Evolutionary conservation across 2,888 invertebrate genomes (phyloP).

Genomic region (Globia sparganii): DNA sequence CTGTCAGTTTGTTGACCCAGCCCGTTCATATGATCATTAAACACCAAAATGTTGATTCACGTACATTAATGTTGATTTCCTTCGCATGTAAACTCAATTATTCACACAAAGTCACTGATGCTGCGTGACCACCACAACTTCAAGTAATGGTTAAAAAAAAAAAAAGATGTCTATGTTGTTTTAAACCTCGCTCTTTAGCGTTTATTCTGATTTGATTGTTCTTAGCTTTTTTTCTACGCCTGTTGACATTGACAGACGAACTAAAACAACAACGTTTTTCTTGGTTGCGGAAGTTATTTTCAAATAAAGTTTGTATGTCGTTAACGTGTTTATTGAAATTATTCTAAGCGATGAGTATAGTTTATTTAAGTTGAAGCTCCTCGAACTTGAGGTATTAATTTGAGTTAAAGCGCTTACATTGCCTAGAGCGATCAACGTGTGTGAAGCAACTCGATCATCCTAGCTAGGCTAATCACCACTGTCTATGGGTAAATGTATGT

Average conservation of each 20-base stretch:
- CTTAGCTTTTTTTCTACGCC: slow-evolving; percentile 13
- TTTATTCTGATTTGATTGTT: slow-evolving; percentile 35
- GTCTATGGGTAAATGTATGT: slow-evolving; percentile 3
- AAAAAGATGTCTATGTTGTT: slow-evolving; percentile 21
- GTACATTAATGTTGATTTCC: slow-evolving; percentile 19
- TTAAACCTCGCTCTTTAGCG: slow-evolving; percentile 6
- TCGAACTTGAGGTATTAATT: not conserved
- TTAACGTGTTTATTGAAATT: slow-evolving; percentile 37
- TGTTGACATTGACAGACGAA: slow-evolving; percentile 43
- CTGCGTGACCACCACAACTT: slow-evolving; percentile 16
- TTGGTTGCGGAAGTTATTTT: slow-evolving; percentile 50
- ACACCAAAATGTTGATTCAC: slow-evolving; percentile 10
- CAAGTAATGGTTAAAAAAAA: not conserved
- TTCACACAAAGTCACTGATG: slow-evolving; percentile 12
- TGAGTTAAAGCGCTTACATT: not conserved
- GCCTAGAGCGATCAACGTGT: slow-evolving; percentile 2
- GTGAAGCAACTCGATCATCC: not conserved
- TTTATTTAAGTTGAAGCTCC: slow-evolving; percentile 9
- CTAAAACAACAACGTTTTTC: slow-evolving; percentile 42
- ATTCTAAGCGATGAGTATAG: slow-evolving; percentile 6
- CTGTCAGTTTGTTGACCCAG: slow-evolving; percentile 10
- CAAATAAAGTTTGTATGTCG: slow-evolving; percentile 16
- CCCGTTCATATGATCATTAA: slow-evolving; percentile 28
- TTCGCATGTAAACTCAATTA: slow-evolving; percentile 38
- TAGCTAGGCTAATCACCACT: slow-evolving; percentile 10